Conservation (phyloP, 1,140 invertebrate genomes). For the Drosophila sturtevanti region DNA sequence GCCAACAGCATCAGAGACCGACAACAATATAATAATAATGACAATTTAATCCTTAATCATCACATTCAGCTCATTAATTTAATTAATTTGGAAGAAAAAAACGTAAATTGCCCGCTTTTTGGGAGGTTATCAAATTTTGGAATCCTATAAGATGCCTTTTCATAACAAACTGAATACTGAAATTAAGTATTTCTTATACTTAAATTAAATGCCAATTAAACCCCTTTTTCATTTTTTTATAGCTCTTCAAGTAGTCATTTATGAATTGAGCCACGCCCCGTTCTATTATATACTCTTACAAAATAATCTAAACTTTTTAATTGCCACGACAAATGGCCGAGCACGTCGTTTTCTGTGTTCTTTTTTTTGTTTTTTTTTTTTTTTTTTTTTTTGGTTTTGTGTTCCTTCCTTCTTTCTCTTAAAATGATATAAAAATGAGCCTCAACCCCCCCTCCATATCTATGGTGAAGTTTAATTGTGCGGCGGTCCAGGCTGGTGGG, state of each 20-base stretch:
- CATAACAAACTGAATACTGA: not conserved
- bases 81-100: slow-evolving; percentile 20
- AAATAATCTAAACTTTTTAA: slow-evolving; percentile 78
- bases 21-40: slow-evolving; percentile 22
- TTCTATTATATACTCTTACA: slow-evolving; percentile 53
- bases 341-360: slow-evolving; percentile 36
- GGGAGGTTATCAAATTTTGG: slow-evolving; percentile 15
- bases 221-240: slow-evolving; percentile 41
- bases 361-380: slow-evolving; percentile 27
- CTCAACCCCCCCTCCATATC: not conserved
- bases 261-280: slow-evolving; percentile 25
- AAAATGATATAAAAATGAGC: slow-evolving; percentile 48
- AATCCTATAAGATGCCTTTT: slow-evolving; percentile 8
- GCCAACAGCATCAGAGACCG: not conserved
- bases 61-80: slow-evolving; percentile 61
- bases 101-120: slow-evolving; percentile 54
- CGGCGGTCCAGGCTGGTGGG: slow-evolving; percentile 63
- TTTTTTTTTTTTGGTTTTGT: slow-evolving; percentile 21
- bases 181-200: slow-evolving; percentile 11
- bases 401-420: not conserved
- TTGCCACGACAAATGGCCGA: slow-evolving; percentile 68
- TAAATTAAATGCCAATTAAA: slow-evolving; percentile 40
- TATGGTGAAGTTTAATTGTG: slow-evolving; percentile 65
- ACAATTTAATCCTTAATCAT: slow-evolving; percentile 39
- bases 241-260: slow-evolving; percentile 40